Percentiles rank a stretch among this genome's conserved stretches.
Conservation (phyloP, 2,797 vertebrate species). For the Discoglossus pictus region DNA sequence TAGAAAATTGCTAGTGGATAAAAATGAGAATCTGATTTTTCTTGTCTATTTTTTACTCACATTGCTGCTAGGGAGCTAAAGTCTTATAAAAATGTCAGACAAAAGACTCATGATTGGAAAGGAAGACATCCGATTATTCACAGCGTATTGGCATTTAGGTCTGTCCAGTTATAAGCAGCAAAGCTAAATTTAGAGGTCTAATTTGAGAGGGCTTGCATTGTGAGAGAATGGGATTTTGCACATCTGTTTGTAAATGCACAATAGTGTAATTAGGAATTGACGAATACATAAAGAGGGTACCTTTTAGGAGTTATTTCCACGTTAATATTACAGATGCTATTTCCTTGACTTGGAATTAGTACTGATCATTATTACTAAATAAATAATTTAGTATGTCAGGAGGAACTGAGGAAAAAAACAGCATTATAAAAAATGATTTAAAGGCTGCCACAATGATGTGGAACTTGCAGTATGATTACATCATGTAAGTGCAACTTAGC, state of each 20-base stretch:
- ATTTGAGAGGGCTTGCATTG: constrained; percentile 34
- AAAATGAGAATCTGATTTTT: constrained; percentile 21
- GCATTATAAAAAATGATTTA: too few relatives aligned
- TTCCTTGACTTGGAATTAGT: too few relatives aligned
- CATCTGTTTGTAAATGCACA: constrained; percentile 37
- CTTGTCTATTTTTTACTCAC: constrained; percentile 29
- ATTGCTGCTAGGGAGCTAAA: constrained; percentile 3
- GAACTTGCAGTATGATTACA: too few relatives aligned
- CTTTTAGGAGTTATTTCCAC: constrained; percentile 2
- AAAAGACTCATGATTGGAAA: constrained; percentile 48
- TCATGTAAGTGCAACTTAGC: too few relatives aligned
- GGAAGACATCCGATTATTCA: constrained; percentile 37
- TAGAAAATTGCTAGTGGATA: constrained; percentile 2
- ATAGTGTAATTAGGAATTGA: constrained; percentile 39
- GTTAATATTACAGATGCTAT: too few relatives aligned
- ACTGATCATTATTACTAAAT: too few relatives aligned
- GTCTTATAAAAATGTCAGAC: constrained; percentile 24
- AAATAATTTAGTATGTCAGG: too few relatives aligned
- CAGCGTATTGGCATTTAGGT: constrained; percentile 32
- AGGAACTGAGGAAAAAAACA: too few relatives aligned
- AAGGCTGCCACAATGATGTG: too few relatives aligned
- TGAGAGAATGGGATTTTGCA: constrained; percentile 27
- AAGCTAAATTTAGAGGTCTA: constrained; percentile 38
- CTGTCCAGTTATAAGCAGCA: constrained; percentile 12
- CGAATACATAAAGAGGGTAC: constrained; percentile 18